Conservation (phyloP, 1,140 invertebrate species). For the Rhyzopertha dominica region DNA sequence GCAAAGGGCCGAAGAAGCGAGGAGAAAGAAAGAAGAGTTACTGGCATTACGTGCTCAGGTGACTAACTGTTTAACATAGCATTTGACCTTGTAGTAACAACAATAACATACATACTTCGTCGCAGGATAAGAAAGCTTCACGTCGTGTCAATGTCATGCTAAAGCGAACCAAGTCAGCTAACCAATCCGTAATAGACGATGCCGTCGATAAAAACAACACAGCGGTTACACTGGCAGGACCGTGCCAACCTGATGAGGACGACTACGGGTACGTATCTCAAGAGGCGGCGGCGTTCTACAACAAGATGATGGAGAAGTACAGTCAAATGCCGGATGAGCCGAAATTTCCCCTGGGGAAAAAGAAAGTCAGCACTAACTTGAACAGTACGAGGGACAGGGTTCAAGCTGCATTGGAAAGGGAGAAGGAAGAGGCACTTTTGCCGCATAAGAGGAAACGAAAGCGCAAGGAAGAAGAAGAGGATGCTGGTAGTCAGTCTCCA, state of each 20-base stretch:
- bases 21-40: slow-evolving; percentile 59
- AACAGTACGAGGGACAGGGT: slow-evolving; percentile 65
- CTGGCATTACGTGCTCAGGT: slow-evolving; percentile 68
- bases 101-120: slow-evolving; percentile 23
- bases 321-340: slow-evolving; percentile 63
- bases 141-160: slow-evolving; percentile 59
- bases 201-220: slow-evolving; percentile 72
- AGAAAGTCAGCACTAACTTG: slow-evolving; percentile 50
- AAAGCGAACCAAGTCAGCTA: slow-evolving; percentile 79
- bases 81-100: slow-evolving; percentile 49
- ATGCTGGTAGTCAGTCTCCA: slow-evolving; percentile 30
- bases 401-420: slow-evolving; percentile 65
- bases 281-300: slow-evolving; percentile 72
- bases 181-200: slow-evolving; percentile 79
- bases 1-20: slow-evolving; percentile 58
- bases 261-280: slow-evolving; percentile 86
- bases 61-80: slow-evolving; percentile 53
- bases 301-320: slow-evolving; percentile 80
- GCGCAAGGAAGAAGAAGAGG: slow-evolving; percentile 37
- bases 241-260: slow-evolving; percentile 80
- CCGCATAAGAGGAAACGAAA: slow-evolving; percentile 64
- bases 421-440: slow-evolving; percentile 65
- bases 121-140: slow-evolving; percentile 53
- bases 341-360: slow-evolving; percentile 49
- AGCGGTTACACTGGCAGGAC: slow-evolving; percentile 64